A percentile compares a stretch with the other conserved stretches of the same genome.
phyloP scores from a whole-genome alignment of 2,113 vertebrate genomes.

The Megaceryle torquata region DNA sequence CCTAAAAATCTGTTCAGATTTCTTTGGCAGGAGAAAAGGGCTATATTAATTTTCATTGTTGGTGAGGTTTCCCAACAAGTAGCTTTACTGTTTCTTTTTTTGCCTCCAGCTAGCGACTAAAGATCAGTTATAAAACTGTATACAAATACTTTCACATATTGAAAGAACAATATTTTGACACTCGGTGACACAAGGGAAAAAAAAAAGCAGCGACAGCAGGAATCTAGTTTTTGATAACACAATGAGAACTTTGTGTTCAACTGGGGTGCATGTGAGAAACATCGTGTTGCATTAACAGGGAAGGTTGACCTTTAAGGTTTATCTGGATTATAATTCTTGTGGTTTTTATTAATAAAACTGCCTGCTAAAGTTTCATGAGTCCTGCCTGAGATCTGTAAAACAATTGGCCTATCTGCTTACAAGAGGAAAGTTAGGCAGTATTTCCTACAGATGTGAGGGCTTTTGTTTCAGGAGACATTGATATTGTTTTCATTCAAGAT shows the following conservation, averaged over 20 bases:
- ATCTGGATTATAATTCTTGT: conserved; percentile 34
- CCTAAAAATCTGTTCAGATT: conserved; percentile 32
- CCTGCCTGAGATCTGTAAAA: conserved; percentile 40
- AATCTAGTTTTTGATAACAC: conserved; percentile 68
- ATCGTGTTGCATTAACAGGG: conserved; percentile 43
- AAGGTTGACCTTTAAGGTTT: conserved; percentile 57
- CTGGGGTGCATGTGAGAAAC: conserved; percentile 61
- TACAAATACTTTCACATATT: conserved; percentile 74
- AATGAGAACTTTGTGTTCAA: conserved; percentile 64
- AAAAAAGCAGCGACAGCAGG: neutral
- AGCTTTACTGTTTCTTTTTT: conserved; percentile 72
- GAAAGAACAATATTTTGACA: conserved; percentile 81
- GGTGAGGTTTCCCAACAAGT: conserved; percentile 71
- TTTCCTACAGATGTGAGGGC: conserved; percentile 52
- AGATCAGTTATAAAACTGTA: conserved; percentile 76
- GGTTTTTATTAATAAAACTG: conserved; percentile 35
- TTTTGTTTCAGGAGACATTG: conserved; percentile 52
- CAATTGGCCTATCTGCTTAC: conserved; percentile 33
- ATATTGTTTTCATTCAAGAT: conserved; percentile 58
- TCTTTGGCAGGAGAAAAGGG: conserved; percentile 56
- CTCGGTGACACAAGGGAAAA: conserved; percentile 59
- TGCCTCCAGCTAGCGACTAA: conserved; percentile 74
- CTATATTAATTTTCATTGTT: conserved; percentile 71
- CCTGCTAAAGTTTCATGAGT: conserved; percentile 17
- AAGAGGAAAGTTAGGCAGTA: conserved; percentile 3